Conservation (phyloP, 2,797 vertebrate genomes). For the Acestrorhynchus altus region DNA sequence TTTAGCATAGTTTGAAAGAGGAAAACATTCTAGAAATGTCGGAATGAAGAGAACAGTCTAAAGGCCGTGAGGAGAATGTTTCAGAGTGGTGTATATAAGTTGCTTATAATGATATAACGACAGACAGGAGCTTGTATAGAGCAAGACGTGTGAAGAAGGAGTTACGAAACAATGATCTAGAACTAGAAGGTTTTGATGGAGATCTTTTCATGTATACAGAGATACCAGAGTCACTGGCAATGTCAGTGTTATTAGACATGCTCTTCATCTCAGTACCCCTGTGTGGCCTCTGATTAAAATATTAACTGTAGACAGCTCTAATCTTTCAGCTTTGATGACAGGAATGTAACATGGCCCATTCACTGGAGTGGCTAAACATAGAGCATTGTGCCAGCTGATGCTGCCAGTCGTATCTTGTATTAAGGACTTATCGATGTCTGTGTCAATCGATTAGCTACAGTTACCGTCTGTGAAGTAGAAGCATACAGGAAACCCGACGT, state of each 20-base stretch:
- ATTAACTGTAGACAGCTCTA: slow-evolving; percentile 71
- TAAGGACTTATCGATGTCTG: slow-evolving; percentile 27
- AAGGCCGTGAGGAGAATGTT: too few species aligned
- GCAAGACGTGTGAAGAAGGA: too few species aligned
- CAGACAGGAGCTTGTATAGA: too few species aligned
- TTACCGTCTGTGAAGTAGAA: not conserved
- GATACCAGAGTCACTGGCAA: slow-evolving; percentile 13
- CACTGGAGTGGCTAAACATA: slow-evolving; percentile 68
- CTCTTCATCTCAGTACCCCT: not conserved
- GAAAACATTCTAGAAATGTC: not conserved
- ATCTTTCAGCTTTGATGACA: slow-evolving; percentile 67
- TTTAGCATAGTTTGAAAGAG: not conserved
- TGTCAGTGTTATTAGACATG: slow-evolving; percentile 25
- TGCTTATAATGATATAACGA: too few species aligned
- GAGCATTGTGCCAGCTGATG: slow-evolving; percentile 64
- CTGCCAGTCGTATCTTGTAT: slow-evolving; percentile 54
- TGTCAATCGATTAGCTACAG: slow-evolving; percentile 1
- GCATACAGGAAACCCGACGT: not conserved
- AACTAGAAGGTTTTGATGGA: not conserved
- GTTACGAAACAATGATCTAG: too few species aligned
- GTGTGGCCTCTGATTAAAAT: slow-evolving; percentile 66
- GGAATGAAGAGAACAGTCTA: not conserved
- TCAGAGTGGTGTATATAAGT: too few species aligned
- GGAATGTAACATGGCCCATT: slow-evolving; percentile 68
- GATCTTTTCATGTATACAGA: not conserved